Conservation (phyloP, 2,797 vertebrate genomes). For the Danio jaintianensis region DNA sequence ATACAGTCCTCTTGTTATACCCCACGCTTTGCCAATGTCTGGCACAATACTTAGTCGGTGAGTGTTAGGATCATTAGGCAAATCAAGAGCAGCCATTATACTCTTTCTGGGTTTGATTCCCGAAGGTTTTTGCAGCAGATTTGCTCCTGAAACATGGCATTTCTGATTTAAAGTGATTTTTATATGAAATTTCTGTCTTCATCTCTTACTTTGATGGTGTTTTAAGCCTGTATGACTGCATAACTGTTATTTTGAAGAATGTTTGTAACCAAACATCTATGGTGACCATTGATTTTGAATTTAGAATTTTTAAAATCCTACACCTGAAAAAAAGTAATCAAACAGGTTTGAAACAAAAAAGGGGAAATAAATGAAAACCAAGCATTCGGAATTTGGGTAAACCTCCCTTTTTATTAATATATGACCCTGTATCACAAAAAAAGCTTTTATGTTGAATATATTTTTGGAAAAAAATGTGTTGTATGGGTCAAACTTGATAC, state of each 20-base stretch:
- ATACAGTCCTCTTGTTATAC: constrained; percentile 1
- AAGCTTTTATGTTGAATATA: no score
- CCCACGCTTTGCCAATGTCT: background rate
- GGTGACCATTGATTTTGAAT: background rate
- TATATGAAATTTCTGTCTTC: background rate
- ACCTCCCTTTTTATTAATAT: background rate
- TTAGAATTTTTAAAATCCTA: no score
- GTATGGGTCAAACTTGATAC: no score
- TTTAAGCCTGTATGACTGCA: background rate
- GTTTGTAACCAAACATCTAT: background rate
- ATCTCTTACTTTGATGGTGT: background rate
- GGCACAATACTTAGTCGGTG: background rate
- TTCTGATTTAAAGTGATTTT: background rate
- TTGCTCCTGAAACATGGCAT: background rate
- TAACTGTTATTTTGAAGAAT: background rate
- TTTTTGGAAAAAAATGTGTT: no score
- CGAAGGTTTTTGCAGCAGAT: background rate
- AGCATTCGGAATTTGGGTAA: background rate
- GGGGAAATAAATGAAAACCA: background rate
- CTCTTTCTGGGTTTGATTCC: background rate
- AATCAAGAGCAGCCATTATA: constrained; percentile 32
- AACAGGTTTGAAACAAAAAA: background rate
- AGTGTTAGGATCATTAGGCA: constrained; percentile 26
- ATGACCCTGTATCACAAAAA: no score
- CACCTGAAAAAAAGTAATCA: background rate